phyloP scores from a whole-genome alignment of 1,140 invertebrate species.

The Camponotus floridanus region DNA sequence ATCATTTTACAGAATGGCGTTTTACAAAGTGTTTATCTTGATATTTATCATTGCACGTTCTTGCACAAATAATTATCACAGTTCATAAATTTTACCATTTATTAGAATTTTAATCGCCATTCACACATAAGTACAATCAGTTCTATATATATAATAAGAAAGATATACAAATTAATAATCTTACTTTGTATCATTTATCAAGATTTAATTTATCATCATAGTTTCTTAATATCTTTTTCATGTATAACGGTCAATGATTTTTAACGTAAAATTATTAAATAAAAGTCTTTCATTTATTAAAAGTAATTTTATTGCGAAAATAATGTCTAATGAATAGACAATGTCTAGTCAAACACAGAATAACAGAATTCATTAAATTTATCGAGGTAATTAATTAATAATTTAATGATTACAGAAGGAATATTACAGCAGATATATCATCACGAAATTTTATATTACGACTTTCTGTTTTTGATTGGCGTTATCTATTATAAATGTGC shows the following conservation, averaged over 20 bases:
- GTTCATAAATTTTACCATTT: constrained; percentile 6
- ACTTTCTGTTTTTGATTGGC: not conserved
- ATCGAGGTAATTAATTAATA: not conserved
- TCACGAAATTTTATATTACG: not conserved
- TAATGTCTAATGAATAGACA: no score
- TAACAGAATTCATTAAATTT: not conserved
- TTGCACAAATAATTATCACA: not conserved
- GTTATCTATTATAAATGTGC: not conserved
- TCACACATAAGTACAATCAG: not conserved
- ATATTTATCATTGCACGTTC: not conserved
- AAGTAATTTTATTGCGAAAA: not conserved
- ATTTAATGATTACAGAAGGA: not conserved
- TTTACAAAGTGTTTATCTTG: not conserved
- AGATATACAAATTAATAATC: not conserved
- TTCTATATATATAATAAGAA: not conserved
- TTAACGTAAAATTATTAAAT: not conserved
- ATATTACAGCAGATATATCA: not conserved
- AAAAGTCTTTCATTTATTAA: not conserved
- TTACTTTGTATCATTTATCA: no score
- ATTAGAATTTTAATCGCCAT: not conserved
- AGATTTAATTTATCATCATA: not conserved
- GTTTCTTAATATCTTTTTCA: not conserved
- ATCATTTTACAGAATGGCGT: not conserved
- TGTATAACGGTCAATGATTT: not conserved
- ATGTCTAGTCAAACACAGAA: not conserved